A percentile compares a stretch with the other conserved stretches of the same genome.
Evolutionary conservation across 2,888 invertebrate species (phyloP).

Genomic region (Agelastica alni): DNA sequence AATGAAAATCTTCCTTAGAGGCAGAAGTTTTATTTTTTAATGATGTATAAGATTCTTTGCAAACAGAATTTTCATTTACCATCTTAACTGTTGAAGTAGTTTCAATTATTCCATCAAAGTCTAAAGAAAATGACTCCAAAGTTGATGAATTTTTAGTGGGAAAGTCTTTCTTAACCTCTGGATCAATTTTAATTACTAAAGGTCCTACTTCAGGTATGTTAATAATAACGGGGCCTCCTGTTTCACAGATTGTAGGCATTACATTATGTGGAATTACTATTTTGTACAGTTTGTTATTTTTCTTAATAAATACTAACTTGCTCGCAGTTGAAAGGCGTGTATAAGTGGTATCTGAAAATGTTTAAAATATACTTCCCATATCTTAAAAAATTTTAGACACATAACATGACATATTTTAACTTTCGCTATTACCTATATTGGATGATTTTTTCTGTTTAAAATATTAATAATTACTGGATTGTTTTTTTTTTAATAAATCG

Average conservation of each 20-base stretch:
- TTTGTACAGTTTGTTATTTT: constrained; percentile 28
- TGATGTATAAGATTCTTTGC: background rate
- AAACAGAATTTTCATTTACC: too few relatives aligned
- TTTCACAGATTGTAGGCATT: constrained; percentile 24
- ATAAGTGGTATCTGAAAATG: background rate
- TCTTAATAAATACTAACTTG: constrained; percentile 27
- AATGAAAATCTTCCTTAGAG: background rate
- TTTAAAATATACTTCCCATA: too few relatives aligned
- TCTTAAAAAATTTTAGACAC: background rate
- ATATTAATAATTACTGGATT: too few relatives aligned
- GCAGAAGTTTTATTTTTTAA: background rate
- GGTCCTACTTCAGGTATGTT: constrained; percentile 37
- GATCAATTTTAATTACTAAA: constrained; percentile 32
- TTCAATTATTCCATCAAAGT: too few relatives aligned
- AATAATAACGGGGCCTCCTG: constrained; percentile 31
- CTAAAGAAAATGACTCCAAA: too few relatives aligned
- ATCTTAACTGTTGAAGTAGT: too few relatives aligned
- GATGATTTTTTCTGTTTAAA: too few relatives aligned
- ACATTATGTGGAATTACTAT: constrained; percentile 37
- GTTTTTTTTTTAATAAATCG: too few relatives aligned
- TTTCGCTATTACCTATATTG: too few relatives aligned
- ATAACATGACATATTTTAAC: background rate
- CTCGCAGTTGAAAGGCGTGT: constrained; percentile 6
- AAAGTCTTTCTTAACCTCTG: constrained; percentile 3
- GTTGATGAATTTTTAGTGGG: too few relatives aligned